Conservation (phyloP, 2,797 vertebrate genomes). For the Anableps anableps region DNA sequence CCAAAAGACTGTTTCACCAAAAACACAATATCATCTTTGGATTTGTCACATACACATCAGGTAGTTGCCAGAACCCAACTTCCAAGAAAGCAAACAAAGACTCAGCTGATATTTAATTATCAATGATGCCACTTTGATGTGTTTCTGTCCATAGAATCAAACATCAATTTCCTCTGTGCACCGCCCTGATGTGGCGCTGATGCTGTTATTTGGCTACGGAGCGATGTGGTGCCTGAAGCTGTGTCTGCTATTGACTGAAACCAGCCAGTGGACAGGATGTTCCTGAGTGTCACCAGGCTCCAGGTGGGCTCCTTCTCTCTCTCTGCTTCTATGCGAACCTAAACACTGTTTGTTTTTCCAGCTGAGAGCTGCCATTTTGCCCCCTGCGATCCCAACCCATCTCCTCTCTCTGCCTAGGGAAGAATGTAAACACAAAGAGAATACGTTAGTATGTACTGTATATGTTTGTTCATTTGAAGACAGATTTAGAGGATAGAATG, state of each 20-base stretch:
- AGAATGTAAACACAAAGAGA: conserved; percentile 72
- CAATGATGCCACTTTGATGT: background rate
- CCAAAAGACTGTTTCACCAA: background rate
- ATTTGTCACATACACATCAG: background rate
- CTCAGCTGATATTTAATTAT: background rate
- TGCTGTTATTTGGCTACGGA: conserved; percentile 52
- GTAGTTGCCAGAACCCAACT: background rate
- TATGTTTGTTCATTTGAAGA: conserved; percentile 16
- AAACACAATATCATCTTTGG: background rate
- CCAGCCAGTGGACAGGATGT: conserved; percentile 70
- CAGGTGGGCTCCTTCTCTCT: conserved; percentile 12
- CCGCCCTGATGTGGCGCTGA: conserved; percentile 18
- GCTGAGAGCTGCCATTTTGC: conserved; percentile 45
- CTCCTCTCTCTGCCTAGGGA: conserved; percentile 53
- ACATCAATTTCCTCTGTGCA: background rate
- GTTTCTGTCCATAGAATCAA: conserved; percentile 27
- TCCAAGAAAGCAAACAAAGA: background rate
- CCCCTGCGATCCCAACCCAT: background rate
- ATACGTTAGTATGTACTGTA: conserved; percentile 19
- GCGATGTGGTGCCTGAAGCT: conserved; percentile 48
- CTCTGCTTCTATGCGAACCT: background rate
- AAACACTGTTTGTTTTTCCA: conserved; percentile 80
- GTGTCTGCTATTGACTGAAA: conserved; percentile 70
- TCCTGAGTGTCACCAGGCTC: conserved; percentile 46
- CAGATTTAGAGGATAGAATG: background rate